Conservation (phyloP, 2,888 invertebrate genomes). For the Micropterix aruncella region DNA sequence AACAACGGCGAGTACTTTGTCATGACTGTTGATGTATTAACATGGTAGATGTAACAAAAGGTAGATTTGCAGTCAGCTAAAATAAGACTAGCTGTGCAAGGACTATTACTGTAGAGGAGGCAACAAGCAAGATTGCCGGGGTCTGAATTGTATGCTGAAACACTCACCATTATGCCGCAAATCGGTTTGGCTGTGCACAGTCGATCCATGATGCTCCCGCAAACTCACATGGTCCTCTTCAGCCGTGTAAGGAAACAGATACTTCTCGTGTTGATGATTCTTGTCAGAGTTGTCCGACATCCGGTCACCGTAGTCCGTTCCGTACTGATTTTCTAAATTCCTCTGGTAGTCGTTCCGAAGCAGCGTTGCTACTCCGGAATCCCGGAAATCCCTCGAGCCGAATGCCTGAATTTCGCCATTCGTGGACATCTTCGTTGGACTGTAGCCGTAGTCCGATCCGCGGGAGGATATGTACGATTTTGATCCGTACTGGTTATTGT, state of each 20-base stretch:
- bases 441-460: constrained; percentile 35
- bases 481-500: constrained; percentile 35
- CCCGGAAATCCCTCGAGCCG: constrained; percentile 30
- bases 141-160: too few species aligned
- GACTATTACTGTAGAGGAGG: too few species aligned
- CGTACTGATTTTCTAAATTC: constrained; percentile 32
- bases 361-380: constrained; percentile 35
- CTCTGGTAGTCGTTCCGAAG: constrained; percentile 38
- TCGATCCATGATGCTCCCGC: constrained; percentile 10
- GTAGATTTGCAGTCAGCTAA: too few species aligned
- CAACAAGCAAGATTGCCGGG: too few species aligned
- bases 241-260: constrained; percentile 71
- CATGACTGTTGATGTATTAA: too few species aligned
- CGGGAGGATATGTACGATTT: constrained; percentile 30
- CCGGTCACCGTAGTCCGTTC: constrained; percentile 43
- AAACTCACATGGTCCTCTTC: constrained; percentile 43
- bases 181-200: constrained; percentile 7
- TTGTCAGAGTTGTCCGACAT: constrained; percentile 59
- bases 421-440: constrained; percentile 27
- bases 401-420: constrained; percentile 23
- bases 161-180: too few species aligned
- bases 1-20: too few species aligned
- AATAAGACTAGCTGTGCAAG: too few species aligned
- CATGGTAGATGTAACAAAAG: too few species aligned
- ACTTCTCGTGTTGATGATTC: constrained; percentile 61